A percentile compares a stretch with the other conserved stretches of the same genome.
Conservation (phyloP, 1,140 invertebrate genomes). For the Drosophila lini region DNA sequence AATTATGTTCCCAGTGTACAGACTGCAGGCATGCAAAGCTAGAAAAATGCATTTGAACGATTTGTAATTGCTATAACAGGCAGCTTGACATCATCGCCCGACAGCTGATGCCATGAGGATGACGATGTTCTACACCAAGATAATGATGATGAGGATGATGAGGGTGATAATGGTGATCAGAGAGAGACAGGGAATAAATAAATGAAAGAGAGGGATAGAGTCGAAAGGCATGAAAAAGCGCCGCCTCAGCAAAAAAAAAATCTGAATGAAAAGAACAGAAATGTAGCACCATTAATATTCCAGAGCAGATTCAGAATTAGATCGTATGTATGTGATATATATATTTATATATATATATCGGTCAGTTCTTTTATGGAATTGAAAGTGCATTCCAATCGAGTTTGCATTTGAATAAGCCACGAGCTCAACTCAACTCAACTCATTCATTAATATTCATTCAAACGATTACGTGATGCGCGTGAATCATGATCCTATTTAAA, state of each 20-base stretch:
- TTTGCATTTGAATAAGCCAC: constrained; percentile 39
- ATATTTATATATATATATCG: neutral
- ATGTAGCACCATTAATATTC: constrained; percentile 58
- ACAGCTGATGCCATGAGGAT: constrained; percentile 45
- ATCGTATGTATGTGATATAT: constrained; percentile 15
- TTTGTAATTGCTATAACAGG: constrained; percentile 78
- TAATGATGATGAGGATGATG: constrained; percentile 14
- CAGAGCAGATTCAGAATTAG: constrained; percentile 4
- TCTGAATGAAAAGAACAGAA: constrained; percentile 56
- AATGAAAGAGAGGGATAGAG: neutral
- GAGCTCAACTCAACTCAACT: neutral
- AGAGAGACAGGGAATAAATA: neutral
- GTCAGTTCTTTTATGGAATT: constrained; percentile 17
- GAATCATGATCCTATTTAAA: constrained; percentile 23
- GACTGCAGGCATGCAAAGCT: constrained; percentile 9
- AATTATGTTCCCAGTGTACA: constrained; percentile 1
- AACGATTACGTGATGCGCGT: constrained; percentile 11
- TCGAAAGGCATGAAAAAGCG: constrained; percentile 37
- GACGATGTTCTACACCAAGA: constrained; percentile 9
- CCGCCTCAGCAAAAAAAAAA: constrained; percentile 41
- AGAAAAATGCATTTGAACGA: constrained; percentile 36
- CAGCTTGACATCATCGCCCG: constrained; percentile 75
- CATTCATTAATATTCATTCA: constrained; percentile 23
- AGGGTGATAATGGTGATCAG: constrained; percentile 20
- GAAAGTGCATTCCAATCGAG: constrained; percentile 47